Evolutionary conservation across 1,140 invertebrate species (phyloP).

Genomic region (Drosophila lini): DNA sequence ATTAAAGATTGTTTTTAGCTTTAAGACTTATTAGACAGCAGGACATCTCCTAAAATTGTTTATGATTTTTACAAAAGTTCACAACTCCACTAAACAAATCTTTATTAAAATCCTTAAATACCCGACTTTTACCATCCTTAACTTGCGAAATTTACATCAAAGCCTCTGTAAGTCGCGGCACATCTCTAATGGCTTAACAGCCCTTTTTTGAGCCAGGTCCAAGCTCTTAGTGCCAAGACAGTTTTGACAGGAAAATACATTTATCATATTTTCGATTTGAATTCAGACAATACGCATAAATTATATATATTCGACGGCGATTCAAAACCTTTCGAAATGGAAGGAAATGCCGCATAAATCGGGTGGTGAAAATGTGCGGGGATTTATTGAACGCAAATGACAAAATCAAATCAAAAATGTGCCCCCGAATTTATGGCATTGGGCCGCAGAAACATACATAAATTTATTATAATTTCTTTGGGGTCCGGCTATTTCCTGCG

Average conservation of each 20-base stretch:
- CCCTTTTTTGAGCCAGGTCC: constrained; percentile 15
- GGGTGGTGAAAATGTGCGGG: constrained; percentile 4
- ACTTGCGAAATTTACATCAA: neutral
- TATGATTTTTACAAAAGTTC: too few species aligned
- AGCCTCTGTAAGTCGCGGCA: neutral
- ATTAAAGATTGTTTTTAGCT: neutral
- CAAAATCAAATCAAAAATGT: constrained; percentile 80
- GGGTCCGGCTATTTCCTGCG: constrained; percentile 12
- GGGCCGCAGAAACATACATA: constrained; percentile 42
- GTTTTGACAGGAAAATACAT: constrained; percentile 34
- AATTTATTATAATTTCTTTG: constrained; percentile 80
- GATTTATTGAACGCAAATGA: constrained; percentile 65
- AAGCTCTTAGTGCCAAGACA: constrained; percentile 30
- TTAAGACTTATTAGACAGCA: neutral
- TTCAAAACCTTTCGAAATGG: constrained; percentile 9
- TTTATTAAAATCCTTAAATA: too few species aligned
- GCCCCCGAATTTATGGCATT: constrained; percentile 57
- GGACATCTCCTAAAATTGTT: too few species aligned
- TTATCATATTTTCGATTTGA: constrained; percentile 56
- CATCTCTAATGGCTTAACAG: constrained; percentile 16
- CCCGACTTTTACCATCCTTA: neutral
- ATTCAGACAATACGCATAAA: constrained; percentile 52
- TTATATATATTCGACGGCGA: constrained; percentile 30
- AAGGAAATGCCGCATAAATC: constrained; percentile 41
- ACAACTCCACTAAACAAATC: too few species aligned